Conservation (phyloP, 1,140 invertebrate genomes). For the Cotesia glomerata region DNA sequence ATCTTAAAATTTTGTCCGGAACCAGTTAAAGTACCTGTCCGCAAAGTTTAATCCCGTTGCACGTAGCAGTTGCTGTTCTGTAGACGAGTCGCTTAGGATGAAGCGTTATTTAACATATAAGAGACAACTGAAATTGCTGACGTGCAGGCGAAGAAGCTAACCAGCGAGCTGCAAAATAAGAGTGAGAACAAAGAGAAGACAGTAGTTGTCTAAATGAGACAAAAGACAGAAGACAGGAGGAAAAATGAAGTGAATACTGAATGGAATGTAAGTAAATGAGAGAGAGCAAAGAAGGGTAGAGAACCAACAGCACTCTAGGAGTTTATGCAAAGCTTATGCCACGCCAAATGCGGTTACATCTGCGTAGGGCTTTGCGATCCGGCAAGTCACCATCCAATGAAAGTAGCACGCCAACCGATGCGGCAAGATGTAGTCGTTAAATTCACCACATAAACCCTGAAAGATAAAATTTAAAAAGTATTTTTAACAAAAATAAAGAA, state of each 20-base stretch:
- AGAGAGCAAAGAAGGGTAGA: neutral
- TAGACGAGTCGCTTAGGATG: neutral
- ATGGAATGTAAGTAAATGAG: neutral
- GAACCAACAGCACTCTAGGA: conserved; percentile 5
- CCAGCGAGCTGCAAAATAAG: neutral
- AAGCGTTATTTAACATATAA: conserved; percentile 19
- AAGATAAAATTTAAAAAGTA: neutral
- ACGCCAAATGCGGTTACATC: conserved; percentile 30
- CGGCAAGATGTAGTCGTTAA: conserved; percentile 24
- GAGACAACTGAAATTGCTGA: conserved; percentile 11
- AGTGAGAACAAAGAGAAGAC: neutral
- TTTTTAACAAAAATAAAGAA: neutral
- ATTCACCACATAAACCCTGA: conserved; percentile 19
- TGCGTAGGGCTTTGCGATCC: conserved; percentile 31
- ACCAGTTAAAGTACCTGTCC: conserved; percentile 21
- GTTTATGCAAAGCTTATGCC: conserved; percentile 27
- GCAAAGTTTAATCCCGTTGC: conserved; percentile 25
- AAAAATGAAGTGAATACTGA: conserved; percentile 11
- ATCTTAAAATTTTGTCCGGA: neutral
- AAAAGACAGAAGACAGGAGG: neutral
- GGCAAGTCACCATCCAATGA: conserved; percentile 11
- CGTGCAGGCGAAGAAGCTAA: conserved; percentile 12
- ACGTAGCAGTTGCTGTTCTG: neutral
- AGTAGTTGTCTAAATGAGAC: too few relatives aligned
- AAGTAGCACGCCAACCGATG: conserved; percentile 17